phyloP scores from a whole-genome alignment of 92 coral and sea anemone species.

The Meandrina meandrites region DNA sequence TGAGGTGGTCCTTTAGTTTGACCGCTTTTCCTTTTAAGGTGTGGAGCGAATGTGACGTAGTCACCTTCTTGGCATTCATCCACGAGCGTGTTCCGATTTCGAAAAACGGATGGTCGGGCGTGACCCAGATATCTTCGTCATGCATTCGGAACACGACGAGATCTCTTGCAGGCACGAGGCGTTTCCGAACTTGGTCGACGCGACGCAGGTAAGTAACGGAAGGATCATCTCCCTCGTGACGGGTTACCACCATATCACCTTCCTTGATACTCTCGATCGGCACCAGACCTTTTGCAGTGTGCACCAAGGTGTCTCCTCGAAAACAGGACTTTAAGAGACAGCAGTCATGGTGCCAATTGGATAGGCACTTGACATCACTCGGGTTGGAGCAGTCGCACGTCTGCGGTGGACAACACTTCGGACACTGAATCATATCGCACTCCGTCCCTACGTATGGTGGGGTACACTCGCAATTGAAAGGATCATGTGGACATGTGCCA shows the following conservation, averaged over 20 bases:
- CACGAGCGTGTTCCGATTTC: conserved; percentile 58
- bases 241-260: conserved; percentile 85
- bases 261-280: conserved; percentile 70
- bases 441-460: conserved; percentile 75
- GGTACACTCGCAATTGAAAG: conserved; percentile 65
- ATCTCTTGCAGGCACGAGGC: conserved; percentile 60
- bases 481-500: conserved; percentile 74
- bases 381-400: conserved; percentile 78
- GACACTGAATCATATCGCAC: conserved; percentile 80
- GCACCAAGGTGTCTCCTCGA: conserved; percentile 85
- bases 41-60: conserved; percentile 67
- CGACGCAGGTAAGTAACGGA: conserved; percentile 71
- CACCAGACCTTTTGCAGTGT: conserved; percentile 77
- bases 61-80: conserved; percentile 72
- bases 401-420: conserved; percentile 92
- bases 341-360: conserved; percentile 82
- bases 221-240: conserved; percentile 82
- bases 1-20: conserved; percentile 56
- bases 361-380: conserved; percentile 44
- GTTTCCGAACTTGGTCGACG: conserved; percentile 79
- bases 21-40: conserved; percentile 64
- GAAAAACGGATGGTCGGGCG: conserved; percentile 79
- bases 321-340: conserved; percentile 88
- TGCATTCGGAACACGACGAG: conserved; percentile 69
- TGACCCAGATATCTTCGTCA: conserved; percentile 80